Evolutionary conservation across 2,888 invertebrate genomes (phyloP).

Genomic region (Mamestra brassicae): DNA sequence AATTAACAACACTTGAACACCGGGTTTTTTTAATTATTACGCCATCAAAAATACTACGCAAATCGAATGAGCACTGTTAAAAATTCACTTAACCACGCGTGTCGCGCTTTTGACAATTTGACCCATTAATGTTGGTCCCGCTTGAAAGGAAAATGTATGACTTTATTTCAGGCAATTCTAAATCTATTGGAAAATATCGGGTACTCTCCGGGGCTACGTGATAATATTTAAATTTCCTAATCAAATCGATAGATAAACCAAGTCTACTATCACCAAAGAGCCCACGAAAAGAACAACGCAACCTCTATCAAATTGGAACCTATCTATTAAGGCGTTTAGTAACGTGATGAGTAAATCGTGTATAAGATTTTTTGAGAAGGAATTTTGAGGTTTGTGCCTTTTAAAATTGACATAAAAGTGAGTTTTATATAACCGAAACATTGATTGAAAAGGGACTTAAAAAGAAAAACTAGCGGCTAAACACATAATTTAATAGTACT

Average conservation of each 20-base stretch:
- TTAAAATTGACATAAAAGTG: too few species aligned
- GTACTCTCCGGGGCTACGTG: too few species aligned
- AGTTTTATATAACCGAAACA: too few species aligned
- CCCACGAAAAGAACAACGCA: conserved; percentile 13
- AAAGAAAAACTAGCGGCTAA: too few species aligned
- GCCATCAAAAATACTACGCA: neutral
- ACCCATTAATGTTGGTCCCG: neutral
- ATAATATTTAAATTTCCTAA: neutral
- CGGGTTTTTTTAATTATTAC: neutral
- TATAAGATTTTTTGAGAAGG: too few species aligned
- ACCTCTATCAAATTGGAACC: conserved; percentile 16
- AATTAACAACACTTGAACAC: neutral
- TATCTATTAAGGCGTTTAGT: conserved; percentile 49
- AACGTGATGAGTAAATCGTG: neutral
- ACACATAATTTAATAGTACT: too few species aligned
- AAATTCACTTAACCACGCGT: neutral
- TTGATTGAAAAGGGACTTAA: too few species aligned
- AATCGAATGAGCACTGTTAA: neutral
- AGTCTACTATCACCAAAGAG: neutral
- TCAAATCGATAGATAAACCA: neutral
- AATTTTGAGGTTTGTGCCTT: neutral
- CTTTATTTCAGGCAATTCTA: neutral
- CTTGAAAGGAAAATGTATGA: too few species aligned
- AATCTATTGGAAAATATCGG: neutral
- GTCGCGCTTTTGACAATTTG: neutral